Evolutionary conservation across 2,797 vertebrate genomes (phyloP).

Genomic region (Microctenopoma lineatum): DNA sequence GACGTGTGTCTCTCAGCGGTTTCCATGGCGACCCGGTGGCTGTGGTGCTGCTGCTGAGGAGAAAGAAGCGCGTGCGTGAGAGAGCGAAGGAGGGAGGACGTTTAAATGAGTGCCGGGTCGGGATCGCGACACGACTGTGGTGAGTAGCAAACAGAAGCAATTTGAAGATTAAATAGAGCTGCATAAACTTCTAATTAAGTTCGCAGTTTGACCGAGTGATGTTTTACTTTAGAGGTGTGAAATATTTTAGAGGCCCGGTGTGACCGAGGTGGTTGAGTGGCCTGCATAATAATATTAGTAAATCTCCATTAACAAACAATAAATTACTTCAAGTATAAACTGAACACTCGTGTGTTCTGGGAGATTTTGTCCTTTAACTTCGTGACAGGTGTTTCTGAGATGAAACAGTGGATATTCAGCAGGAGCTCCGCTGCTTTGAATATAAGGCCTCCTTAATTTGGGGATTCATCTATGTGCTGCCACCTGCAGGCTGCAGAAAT

Average conservation of each 20-base stretch:
- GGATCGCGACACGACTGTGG: conserved; percentile 21
- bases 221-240: background rate
- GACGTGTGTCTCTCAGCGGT: conserved; percentile 76
- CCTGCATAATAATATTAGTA: conserved; percentile 22
- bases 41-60: conserved; percentile 71
- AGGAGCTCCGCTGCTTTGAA: conserved; percentile 57
- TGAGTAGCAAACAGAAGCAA: conserved; percentile 40
- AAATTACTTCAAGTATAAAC: background rate
- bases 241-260: conserved; percentile 3
- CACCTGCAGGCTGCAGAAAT: conserved; percentile 67
- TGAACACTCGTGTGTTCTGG: background rate
- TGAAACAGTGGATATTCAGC: conserved; percentile 46
- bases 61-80: conserved; percentile 73
- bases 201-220: background rate
- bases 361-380: conserved; percentile 9
- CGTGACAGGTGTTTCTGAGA: background rate
- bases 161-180: background rate
- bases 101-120: conserved; percentile 35
- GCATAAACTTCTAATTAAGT: background rate
- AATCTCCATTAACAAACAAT: background rate
- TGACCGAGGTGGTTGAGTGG: background rate
- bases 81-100: conserved; percentile 46
- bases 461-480: conserved; percentile 59
- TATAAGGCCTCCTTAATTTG: conserved; percentile 56
- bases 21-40: conserved; percentile 82